Base-by-base conservation (phyloP, 92 coral and sea anemone species). In the Parazoanthus atlanticus region DNA sequence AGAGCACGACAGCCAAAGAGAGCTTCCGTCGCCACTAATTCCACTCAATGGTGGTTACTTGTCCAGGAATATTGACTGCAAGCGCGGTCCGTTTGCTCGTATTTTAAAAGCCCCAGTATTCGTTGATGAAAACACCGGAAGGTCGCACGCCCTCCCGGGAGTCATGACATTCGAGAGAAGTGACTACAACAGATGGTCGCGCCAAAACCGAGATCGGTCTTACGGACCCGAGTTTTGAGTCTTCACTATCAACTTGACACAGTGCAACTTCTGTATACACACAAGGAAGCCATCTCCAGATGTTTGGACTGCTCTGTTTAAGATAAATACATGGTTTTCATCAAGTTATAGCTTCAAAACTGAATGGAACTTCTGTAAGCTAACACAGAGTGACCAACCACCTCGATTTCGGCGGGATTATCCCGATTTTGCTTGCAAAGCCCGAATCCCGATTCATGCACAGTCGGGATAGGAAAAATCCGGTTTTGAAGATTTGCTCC, bases 171-270 rank as follows among this genome's bases (percentile, higher is more conserved):
- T 82, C 25, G 76, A 38, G 86, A 38, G 64, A 65, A 65, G 49
- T 19, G 86, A 82, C 31, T 82, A 82, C 54, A 66, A 82, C 76
- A 82, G 23, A 69, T 82, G 86, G 86, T 82, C 86, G 3, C 75
- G 86, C 31, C 41, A 26, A 15, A 66, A 34, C 33, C 76, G 76
- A 34, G 33, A 36, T 25, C 76, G 52, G 17, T 65, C 49, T 34
- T 74, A 36, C 15, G 79, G 19, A 75, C 47, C 49, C n/a, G n/a
- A 19, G 23, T 16, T 56, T 21, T 56, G 28, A 74, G 52, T 3
- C 43, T n/a, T 36, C 12, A 32, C 19, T 71, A 0, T 36, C 77
- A 23, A 31, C 43, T 12, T 0, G 11, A 8, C 49, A 9, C 38
- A 15, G 12, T 73, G 21, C 77, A 38, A 73, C 32, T 12, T 52